Base-by-base conservation (phyloP, 2,888 invertebrate species). In the Danaus chrysippus region DNA sequence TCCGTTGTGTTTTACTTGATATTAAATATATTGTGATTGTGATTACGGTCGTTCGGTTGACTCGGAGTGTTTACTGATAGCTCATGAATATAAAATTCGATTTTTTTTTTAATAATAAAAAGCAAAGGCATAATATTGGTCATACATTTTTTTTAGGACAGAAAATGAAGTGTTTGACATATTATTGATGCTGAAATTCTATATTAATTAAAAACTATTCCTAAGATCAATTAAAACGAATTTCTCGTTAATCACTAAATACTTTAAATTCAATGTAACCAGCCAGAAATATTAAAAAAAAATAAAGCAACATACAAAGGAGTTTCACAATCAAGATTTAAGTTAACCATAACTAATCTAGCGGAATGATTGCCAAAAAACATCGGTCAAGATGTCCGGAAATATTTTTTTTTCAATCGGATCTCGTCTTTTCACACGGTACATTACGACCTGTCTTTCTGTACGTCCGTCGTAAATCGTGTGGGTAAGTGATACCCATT, bases 401-500 rank as follows among this genome's bases (percentile, higher is more conserved):
- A 60, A 57, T 62, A n/a, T n/a, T n/a, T n/a, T 83, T 86, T 86
- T 5, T 34, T 84, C 86, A 89, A 89, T 89, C 83, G 87, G 78
- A 85, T 83, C 81, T 81, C 79, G 73, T 71, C 76, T 77, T 75
- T 76, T 74, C 78, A 79, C 78, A 79, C 85, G 87, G 73, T 83
- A 87, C 82, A 88, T 88, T 90, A 87, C 75, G 75, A 73, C 69
- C 72, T 73, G 73, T 76, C 74, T 69, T 15, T 46, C 23, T 34
- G 79, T 75, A 79, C 74, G 71, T 68, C 66, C 61, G 64, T 61
- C 79, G 81, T 83, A 79, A 84, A 82, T 81, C 81, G 79, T 79
- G 84, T 82, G 64, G 58, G 67, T 66, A 66, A 68, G 63, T 64
- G 67, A 67, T 67, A 67, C 62, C 52, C 11, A 11, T 10, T 10